phyloP scores from a whole-genome alignment of 64 coral and sea anemone genomes.

The Montipora efflorescens region DNA sequence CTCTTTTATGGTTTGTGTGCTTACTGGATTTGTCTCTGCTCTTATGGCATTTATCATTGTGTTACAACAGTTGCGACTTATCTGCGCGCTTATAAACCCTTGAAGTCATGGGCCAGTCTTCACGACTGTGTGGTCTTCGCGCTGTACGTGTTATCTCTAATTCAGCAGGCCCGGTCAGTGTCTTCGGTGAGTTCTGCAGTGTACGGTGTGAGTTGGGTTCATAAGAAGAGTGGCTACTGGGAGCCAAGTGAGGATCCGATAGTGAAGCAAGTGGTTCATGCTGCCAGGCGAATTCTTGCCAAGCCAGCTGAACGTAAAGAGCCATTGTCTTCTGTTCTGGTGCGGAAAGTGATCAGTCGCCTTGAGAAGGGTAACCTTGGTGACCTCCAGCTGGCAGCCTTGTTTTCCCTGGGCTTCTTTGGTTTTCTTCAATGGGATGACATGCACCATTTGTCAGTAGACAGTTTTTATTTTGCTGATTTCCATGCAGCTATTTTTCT shows the following conservation, averaged over 20 bases:
- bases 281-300: constrained; percentile 61
- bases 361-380: constrained; percentile 32
- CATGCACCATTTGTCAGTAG: too few relatives aligned
- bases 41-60: background rate
- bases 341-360: constrained; percentile 8
- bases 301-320: too few relatives aligned
- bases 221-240: constrained; percentile 7
- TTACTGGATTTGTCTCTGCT: background rate
- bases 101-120: constrained; percentile 24
- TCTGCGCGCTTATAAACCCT: constrained; percentile 2
- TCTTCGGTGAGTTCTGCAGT: constrained; percentile 31
- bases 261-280: constrained; percentile 25
- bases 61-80: constrained; percentile 12
- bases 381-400: constrained; percentile 18
- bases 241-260: background rate
- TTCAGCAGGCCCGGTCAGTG: too few relatives aligned
- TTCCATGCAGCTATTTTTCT: constrained; percentile 36
- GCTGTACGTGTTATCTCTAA: constrained; percentile 7
- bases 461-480: too few relatives aligned
- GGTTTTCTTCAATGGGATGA: constrained; percentile 17
- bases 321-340: too few relatives aligned
- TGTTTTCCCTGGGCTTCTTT: constrained; percentile 31
- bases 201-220: constrained; percentile 54
- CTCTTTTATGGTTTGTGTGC: background rate
- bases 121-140: constrained; percentile 27